phyloP scores from a whole-genome alignment of 2,888 invertebrate genomes.

The Drosophila crucigera region DNA sequence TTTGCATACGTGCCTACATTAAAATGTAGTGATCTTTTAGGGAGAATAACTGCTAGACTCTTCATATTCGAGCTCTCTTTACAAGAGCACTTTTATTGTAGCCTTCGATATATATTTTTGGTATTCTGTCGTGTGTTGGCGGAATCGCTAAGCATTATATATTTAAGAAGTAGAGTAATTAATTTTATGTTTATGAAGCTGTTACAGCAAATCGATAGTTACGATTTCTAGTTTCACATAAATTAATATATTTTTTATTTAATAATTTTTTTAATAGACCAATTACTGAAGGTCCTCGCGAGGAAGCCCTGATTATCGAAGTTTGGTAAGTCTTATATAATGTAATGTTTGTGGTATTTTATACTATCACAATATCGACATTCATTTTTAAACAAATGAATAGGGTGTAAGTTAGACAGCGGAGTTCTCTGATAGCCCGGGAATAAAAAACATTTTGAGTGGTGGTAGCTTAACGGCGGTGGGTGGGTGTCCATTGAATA shows the following conservation, averaged over 20 bases:
- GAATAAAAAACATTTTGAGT: background rate
- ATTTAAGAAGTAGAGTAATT: background rate
- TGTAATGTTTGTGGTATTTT: background rate
- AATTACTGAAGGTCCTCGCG: slow-evolving; percentile 89
- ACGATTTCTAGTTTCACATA: background rate
- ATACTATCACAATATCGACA: background rate
- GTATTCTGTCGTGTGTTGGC: background rate
- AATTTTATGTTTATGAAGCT: background rate
- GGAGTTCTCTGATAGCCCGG: background rate
- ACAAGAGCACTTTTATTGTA: background rate
- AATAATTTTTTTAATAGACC: slow-evolving; percentile 85
- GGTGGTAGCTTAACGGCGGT: background rate
- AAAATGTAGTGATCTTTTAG: too few species aligned
- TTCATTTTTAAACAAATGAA: background rate
- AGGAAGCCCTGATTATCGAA: slow-evolving; percentile 92
- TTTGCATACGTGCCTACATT: background rate
- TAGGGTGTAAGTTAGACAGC: background rate
- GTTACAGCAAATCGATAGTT: background rate
- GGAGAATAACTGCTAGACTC: background rate
- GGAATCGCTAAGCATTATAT: background rate
- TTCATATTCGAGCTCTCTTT: background rate
- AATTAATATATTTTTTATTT: background rate
- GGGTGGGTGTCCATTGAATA: background rate
- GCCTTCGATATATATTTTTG: background rate
- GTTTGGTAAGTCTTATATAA: slow-evolving; percentile 87